Evolutionary conservation across 2,888 invertebrate genomes (phyloP).

Genomic region (Hofmannophila pseudospretella): DNA sequence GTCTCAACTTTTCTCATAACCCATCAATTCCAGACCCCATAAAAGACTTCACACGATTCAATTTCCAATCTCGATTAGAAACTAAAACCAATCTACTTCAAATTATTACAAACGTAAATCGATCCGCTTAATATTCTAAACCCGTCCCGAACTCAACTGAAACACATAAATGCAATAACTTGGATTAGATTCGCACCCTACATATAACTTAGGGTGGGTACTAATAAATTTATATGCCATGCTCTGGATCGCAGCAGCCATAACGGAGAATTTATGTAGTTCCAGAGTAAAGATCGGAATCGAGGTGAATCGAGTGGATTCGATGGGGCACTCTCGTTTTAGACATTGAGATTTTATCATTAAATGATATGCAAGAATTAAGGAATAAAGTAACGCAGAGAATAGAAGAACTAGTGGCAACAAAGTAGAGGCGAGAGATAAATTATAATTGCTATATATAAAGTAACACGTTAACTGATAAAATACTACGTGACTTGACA

Average conservation of each 20-base stretch:
- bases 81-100: neutral
- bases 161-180: constrained; percentile 39
- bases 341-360: too few relatives aligned
- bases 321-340: neutral
- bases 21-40: too few relatives aligned
- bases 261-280: constrained; percentile 20
- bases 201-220: constrained; percentile 20
- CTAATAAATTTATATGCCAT: constrained; percentile 24
- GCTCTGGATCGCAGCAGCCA: constrained; percentile 15
- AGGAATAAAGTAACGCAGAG: too few relatives aligned
- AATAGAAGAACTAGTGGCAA: too few relatives aligned
- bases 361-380: too few relatives aligned
- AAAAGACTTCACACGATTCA: too few relatives aligned
- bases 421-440: too few relatives aligned
- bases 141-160: constrained; percentile 15
- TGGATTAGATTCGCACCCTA: constrained; percentile 29
- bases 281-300: constrained; percentile 20
- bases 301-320: constrained; percentile 4
- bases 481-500: too few relatives aligned
- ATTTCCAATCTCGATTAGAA: neutral
- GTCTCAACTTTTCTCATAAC: too few relatives aligned
- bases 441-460: too few relatives aligned
- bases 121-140: constrained; percentile 16
- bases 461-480: too few relatives aligned
- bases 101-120: constrained; percentile 10